Percentiles rank a stretch among this genome's conserved stretches.
Conservation (phyloP, 2,113 vertebrate species). For the Onychorhynchus coronatus region DNA sequence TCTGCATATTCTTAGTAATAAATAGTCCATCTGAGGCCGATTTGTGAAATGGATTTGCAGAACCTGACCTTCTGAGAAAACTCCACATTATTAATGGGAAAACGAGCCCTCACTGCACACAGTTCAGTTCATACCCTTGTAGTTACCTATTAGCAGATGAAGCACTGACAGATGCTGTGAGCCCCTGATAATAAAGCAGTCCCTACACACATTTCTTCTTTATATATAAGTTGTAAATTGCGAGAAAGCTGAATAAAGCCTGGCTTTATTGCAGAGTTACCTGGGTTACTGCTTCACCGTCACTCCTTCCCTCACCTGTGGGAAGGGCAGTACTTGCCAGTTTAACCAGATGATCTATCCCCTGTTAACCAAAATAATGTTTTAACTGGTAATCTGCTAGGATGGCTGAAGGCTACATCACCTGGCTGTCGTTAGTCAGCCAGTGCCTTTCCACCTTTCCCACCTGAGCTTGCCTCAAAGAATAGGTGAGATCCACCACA, state of each 20-base stretch:
- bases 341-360: background rate
- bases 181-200: background rate
- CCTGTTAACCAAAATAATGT: background rate
- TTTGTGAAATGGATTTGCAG: background rate
- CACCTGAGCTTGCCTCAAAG: background rate
- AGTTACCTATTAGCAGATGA: background rate
- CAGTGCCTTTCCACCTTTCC: background rate
- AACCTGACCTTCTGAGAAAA: background rate
- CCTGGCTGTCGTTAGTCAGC: background rate
- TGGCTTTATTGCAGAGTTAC: background rate
- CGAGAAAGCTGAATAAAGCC: background rate
- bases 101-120: background rate
- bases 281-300: background rate
- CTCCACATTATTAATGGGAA: background rate
- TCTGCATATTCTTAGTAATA: background rate
- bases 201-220: background rate
- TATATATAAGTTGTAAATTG: background rate
- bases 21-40: background rate
- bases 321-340: background rate
- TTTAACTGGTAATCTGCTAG: background rate
- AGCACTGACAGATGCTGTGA: background rate
- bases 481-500: rapidly evolving
- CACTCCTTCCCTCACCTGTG: background rate
- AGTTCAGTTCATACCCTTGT: background rate
- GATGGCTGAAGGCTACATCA: background rate